Conservation (phyloP, 2,797 vertebrate species). For the Schizopygopsis pylzovi region DNA sequence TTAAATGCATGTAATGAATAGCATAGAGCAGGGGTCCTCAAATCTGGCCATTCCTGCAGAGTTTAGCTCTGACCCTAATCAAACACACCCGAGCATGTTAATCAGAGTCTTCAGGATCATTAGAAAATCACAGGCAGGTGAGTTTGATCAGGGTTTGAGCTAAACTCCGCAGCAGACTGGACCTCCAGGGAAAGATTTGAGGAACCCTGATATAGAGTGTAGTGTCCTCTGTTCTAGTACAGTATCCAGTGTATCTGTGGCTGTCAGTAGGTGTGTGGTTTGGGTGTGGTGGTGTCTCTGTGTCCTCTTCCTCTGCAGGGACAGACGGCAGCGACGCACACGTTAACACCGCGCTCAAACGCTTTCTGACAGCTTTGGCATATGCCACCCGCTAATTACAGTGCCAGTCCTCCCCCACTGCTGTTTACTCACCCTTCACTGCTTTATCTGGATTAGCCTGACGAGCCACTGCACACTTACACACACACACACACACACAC, state of each 20-base stretch:
- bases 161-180: too few relatives aligned
- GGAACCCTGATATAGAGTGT: too few relatives aligned
- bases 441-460: constrained; percentile 51
- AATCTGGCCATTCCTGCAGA: too few relatives aligned
- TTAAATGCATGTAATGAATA: neutral
- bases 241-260: neutral
- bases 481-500: constrained; percentile 25
- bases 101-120: too few relatives aligned
- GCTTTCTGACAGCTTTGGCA: constrained; percentile 80
- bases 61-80: too few relatives aligned
- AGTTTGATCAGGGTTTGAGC: too few relatives aligned
- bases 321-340: constrained; percentile 81
- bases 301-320: constrained; percentile 66
- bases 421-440: constrained; percentile 77
- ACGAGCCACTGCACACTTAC: constrained; percentile 19
- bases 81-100: too few relatives aligned
- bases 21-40: neutral
- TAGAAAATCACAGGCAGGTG: too few relatives aligned
- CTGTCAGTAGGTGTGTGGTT: constrained; percentile 17
- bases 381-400: constrained; percentile 87
- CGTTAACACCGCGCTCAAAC: constrained; percentile 83
- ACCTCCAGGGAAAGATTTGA: too few relatives aligned
- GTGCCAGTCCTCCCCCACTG: constrained; percentile 78
- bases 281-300: constrained; percentile 26
- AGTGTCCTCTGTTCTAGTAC: neutral